Base-by-base conservation (phyloP, 2,113 vertebrate species). In the Baryphthengus martii region DNA sequence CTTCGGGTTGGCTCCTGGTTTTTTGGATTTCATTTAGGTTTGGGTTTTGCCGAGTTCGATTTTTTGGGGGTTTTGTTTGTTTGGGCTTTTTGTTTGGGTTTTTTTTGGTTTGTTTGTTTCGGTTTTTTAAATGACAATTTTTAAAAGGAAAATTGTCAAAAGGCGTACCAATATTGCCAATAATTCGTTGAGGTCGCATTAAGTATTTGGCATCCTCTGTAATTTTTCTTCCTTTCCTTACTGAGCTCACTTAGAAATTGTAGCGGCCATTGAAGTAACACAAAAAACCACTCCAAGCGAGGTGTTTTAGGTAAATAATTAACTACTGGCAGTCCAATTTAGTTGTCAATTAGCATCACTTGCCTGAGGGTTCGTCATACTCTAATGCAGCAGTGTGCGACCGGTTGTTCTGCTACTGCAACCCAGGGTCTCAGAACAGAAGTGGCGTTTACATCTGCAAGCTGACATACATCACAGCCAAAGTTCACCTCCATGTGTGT, bases 351-450 rank as follows among this genome's bases (percentile, higher is more conserved):
- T 28, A 81, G 91, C 70, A 61, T 49, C 91, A 49, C 77, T 89
- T 11, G 95, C 95, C 97, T 93, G 93, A 97, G 95, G 97, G 85
- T 63, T 42, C 35, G 66, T 55, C 95, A 44, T 71, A 79, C 70
- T 97, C 95, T 89, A 83, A 90, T 6, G 53, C 95, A 95, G 97
- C 95, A 85, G 91, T 11, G 88, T 24, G 88, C 72, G 62, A 61
- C 97, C 92, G 84, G 97, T 90, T 84, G 93, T 86, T 85, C 86
- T 87, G 97, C 96, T 90, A 29, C 95, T 85, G 88, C 94, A 95
- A 95, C 97, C 98, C 97, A 19, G 58, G 97, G 97, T 96, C 98
- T 98, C 98, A 97, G 98, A 98, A 97, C 98, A 98, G 98, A 98
- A 97, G 98, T 94, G 97, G 98, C 96, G 97, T 82, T 98, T 63